Conservation (phyloP, 2,888 invertebrate species). For the Heliconius hortense region DNA sequence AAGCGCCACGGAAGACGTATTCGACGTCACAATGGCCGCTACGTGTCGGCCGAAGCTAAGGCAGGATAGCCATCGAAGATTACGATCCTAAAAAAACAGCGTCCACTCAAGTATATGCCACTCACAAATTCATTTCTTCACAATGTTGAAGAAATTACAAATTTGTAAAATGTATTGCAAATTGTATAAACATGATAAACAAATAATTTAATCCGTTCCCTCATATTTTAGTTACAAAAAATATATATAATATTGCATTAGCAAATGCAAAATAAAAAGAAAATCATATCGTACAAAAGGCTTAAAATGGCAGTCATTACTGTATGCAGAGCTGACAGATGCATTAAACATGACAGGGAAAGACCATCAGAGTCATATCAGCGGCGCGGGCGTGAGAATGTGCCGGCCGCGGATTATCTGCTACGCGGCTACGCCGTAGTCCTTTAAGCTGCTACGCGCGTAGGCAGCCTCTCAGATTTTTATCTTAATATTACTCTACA, state of each 20-base stretch:
- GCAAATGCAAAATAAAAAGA: conserved; percentile 25
- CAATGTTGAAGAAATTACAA: not conserved
- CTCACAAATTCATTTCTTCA: conserved; percentile 46
- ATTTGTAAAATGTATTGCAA: too few species aligned
- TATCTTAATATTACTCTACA: conserved; percentile 29
- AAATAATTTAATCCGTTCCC: not conserved
- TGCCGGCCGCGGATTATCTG: conserved; percentile 73
- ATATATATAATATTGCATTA: too few species aligned
- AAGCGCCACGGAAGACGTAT: conserved; percentile 79
- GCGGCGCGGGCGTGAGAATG: conserved; percentile 70
- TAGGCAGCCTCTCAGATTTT: conserved; percentile 52
- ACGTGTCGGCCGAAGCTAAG: conserved; percentile 76
- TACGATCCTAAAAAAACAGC: conserved; percentile 82
- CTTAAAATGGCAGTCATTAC: conserved; percentile 56
- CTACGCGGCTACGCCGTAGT: conserved; percentile 75
- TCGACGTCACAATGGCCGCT: conserved; percentile 79
- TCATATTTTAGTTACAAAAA: conserved; percentile 12
- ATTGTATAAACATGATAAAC: not conserved
- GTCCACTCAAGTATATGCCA: conserved; percentile 70
- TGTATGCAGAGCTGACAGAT: conserved; percentile 65
- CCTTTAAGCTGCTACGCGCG: conserved; percentile 60
- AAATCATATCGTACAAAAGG: conserved; percentile 44
- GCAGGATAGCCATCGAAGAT: conserved; percentile 77
- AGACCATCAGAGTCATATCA: conserved; percentile 70
- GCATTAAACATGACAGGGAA: conserved; percentile 75